Conservation (phyloP, 35 echinoderm and acorn worm species). For the Ophiothrix spiculata region DNA sequence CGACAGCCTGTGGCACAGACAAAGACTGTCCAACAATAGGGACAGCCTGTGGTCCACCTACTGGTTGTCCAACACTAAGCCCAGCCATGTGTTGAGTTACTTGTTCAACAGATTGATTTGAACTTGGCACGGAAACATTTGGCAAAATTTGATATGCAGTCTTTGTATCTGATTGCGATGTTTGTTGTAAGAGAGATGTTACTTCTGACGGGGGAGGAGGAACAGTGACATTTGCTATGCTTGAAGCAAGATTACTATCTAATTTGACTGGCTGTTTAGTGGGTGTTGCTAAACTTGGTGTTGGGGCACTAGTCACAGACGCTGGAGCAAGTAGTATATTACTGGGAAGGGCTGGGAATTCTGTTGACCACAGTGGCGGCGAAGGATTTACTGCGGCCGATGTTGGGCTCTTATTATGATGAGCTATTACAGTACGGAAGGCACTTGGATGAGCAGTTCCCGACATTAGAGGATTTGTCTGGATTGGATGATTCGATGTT, state of each 20-base stretch:
- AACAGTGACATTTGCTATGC: constrained; percentile 38
- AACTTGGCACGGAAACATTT: constrained; percentile 24
- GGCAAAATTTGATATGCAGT: constrained; percentile 5
- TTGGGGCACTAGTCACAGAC: constrained; percentile 22
- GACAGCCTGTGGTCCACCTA: no score
- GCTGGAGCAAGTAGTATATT: constrained; percentile 87
- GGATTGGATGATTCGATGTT: background rate
- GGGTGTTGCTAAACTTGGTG: constrained; percentile 24
- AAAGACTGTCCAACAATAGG: no score
- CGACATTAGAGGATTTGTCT: background rate
- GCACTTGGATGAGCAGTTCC: constrained; percentile 60
- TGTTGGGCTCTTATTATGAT: constrained; percentile 35
- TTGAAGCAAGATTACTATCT: constrained; percentile 26
- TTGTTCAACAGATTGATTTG: background rate
- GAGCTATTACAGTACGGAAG: constrained; percentile 57
- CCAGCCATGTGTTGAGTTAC: background rate
- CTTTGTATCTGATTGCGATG: background rate
- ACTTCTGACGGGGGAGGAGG: constrained; percentile 35
- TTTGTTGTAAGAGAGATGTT: constrained; percentile 17
- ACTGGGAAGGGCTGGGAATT: constrained; percentile 61
- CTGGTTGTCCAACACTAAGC: constrained; percentile 3
- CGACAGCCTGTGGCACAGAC: no score
- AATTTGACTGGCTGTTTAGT: constrained; percentile 1
- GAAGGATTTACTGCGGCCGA: constrained; percentile 64
- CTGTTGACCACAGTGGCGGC: constrained; percentile 76